Percentiles rank a stretch among this genome's conserved stretches.
These are phyloP conservation scores for Heliconius hewitsoni DNA, from an alignment of 1,140 invertebrate species.

Conservation along the genomic window DNA sequence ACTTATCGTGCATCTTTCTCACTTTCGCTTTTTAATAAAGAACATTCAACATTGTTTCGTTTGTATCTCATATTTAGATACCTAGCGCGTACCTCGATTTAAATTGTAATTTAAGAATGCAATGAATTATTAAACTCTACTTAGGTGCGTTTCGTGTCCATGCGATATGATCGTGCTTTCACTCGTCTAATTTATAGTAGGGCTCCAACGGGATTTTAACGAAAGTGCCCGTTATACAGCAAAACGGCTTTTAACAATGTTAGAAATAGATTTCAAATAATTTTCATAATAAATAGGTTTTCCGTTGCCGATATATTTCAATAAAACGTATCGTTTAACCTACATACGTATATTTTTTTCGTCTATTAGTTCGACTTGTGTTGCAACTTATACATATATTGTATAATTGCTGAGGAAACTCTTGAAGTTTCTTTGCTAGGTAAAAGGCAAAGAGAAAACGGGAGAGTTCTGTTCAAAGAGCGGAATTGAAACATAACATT, in stretches of 20 bases:
- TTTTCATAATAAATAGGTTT: not conserved
- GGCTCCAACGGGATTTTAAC: slow-evolving; percentile 11
- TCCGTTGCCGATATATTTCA: no score
- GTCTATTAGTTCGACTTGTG: no score
- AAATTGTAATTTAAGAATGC: not conserved
- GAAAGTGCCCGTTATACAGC: slow-evolving; percentile 7
- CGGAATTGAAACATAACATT: no score
- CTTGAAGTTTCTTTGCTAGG: no score
- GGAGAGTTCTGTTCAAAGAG: no score
- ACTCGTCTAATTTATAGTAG: slow-evolving; percentile 6
- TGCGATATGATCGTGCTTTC: slow-evolving; percentile 5
- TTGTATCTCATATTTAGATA: slow-evolving; percentile 1
- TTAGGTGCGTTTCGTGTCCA: not conserved
- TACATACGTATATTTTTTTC: no score
- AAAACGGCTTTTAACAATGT: not conserved
- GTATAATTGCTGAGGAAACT: no score
- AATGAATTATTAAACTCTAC: not conserved
- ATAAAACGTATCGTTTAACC: no score
- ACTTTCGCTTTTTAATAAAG: slow-evolving; percentile 20
- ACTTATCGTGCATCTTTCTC: slow-evolving; percentile 20
- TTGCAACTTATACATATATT: no score
- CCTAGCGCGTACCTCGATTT: not conserved
- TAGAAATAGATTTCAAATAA: not conserved
- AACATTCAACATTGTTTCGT: slow-evolving; percentile 17
- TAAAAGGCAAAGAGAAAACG: no score